A percentile compares a stretch with the other conserved stretches of the same genome.
These are phyloP conservation scores for Antedon mediterranea DNA, from an alignment of 53 echinoderm and acorn worm species.

Conservation along the genomic window DNA sequence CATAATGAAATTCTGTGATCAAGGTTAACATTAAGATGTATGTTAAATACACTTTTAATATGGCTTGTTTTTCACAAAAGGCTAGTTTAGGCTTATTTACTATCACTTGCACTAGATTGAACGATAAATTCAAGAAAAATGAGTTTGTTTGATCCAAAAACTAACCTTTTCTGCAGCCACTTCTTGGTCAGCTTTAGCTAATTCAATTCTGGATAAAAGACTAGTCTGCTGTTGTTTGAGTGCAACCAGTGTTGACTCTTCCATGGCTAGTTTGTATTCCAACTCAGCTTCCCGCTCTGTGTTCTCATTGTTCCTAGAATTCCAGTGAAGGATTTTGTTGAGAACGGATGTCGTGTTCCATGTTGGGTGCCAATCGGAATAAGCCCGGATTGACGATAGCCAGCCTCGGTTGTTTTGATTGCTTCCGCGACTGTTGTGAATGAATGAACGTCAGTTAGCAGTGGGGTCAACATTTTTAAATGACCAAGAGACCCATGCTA, in stretches of 20 bases:
- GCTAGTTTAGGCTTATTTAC: too few relatives aligned
- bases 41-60: too few relatives aligned
- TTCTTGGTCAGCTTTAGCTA: constrained; percentile 60
- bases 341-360: background rate
- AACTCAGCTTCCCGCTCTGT: constrained; percentile 18
- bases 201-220: constrained; percentile 46
- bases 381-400: background rate
- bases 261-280: constrained; percentile 39
- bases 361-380: background rate
- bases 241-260: constrained; percentile 46
- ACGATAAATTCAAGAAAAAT: too few relatives aligned
- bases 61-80: too few relatives aligned
- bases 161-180: constrained; percentile 25
- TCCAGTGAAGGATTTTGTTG: background rate
- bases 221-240: constrained; percentile 59
- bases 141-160: background rate
- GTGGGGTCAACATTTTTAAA: background rate
- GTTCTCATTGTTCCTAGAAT: background rate
- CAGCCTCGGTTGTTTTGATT: background rate
- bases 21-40: too few relatives aligned
- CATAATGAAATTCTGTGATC: too few relatives aligned
- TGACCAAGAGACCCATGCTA: background rate
- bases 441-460: background rate
- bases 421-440: background rate
- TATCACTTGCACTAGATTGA: too few relatives aligned